These are phyloP conservation scores for Ctena decussata DNA, from an alignment of 2,888 invertebrate genomes.

Conservation along the genomic window DNA sequence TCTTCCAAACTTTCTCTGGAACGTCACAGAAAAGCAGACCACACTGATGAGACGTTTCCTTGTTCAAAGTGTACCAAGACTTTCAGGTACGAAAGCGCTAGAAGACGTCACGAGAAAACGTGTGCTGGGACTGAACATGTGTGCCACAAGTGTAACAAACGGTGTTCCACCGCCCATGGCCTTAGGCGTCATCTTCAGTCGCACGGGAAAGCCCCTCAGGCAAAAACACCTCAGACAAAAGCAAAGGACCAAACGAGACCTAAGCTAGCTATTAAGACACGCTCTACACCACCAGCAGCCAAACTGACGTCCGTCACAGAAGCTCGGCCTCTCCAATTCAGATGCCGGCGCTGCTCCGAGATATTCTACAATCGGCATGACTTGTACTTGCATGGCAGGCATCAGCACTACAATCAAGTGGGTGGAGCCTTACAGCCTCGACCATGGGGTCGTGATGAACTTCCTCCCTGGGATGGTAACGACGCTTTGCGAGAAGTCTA, in stretches of 20 bases:
- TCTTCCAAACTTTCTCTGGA: neutral
- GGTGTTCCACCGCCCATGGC: neutral
- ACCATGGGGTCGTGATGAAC: neutral
- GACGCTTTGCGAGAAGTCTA: conserved; percentile 9
- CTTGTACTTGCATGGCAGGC: conserved; percentile 16
- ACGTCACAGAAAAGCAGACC: neutral
- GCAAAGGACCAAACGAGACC: neutral
- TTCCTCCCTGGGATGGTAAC: neutral
- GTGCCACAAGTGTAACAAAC: neutral
- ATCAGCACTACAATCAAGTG: conserved; percentile 1
- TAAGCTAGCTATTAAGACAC: too few relatives aligned
- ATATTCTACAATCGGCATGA: neutral
- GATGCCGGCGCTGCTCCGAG: conserved; percentile 8
- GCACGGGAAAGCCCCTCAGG: too few relatives aligned
- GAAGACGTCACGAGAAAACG: neutral
- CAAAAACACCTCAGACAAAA: neutral
- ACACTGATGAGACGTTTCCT: neutral
- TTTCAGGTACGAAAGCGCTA: neutral
- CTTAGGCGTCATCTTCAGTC: neutral
- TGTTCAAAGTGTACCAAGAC: neutral
- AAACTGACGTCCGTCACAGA: too few relatives aligned
- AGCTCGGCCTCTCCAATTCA: too few relatives aligned
- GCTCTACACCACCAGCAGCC: too few relatives aligned
- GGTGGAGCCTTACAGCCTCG: neutral
- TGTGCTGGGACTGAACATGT: neutral